Percentiles rank a stretch among this genome's conserved stretches.
phyloP scores from a whole-genome alignment of 2,888 invertebrate genomes.

The Drosophila hamatofila region DNA sequence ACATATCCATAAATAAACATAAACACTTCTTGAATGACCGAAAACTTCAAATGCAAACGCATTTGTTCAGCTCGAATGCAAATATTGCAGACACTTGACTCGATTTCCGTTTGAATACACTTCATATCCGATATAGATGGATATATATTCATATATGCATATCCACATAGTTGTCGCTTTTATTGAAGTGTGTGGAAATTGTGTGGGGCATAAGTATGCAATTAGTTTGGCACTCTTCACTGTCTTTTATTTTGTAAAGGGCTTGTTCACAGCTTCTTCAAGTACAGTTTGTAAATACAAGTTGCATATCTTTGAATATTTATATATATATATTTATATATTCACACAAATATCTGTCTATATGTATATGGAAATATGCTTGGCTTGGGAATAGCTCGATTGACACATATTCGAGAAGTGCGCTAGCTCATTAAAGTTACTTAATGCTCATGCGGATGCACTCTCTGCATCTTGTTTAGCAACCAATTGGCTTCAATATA shows the following conservation, averaged over 20 bases:
- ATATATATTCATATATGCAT: not conserved
- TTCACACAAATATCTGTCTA: conserved; percentile 29
- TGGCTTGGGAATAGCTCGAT: conserved; percentile 56
- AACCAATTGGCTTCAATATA: conserved; percentile 18
- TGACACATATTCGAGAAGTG: conserved; percentile 67
- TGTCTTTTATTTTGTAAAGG: conserved; percentile 38
- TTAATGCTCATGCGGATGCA: conserved; percentile 55
- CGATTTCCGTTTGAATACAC: conserved; percentile 48
- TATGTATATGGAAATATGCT: conserved; percentile 12
- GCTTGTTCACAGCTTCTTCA: conserved; percentile 41
- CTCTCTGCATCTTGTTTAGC: conserved; percentile 54
- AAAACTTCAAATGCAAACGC: conserved; percentile 43
- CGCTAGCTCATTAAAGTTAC: conserved; percentile 61
- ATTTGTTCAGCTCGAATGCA: conserved; percentile 42
- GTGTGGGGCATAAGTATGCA: conserved; percentile 18
- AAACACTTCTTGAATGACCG: conserved; percentile 12
- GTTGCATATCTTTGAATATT: not conserved
- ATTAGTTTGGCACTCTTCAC: conserved; percentile 48
- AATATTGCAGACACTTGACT: conserved; percentile 44
- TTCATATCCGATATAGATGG: conserved; percentile 39
- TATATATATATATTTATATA: conserved; percentile 1
- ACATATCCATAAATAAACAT: conserved; percentile 34
- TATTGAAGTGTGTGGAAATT: conserved; percentile 45
- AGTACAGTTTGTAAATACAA: conserved; percentile 50
- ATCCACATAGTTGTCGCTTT: conserved; percentile 43